Evolutionary conservation across 2,888 invertebrate genomes (phyloP), one percentile per base, ranked within the genome.

Genomic region (Endotricha flammealis): DNA sequence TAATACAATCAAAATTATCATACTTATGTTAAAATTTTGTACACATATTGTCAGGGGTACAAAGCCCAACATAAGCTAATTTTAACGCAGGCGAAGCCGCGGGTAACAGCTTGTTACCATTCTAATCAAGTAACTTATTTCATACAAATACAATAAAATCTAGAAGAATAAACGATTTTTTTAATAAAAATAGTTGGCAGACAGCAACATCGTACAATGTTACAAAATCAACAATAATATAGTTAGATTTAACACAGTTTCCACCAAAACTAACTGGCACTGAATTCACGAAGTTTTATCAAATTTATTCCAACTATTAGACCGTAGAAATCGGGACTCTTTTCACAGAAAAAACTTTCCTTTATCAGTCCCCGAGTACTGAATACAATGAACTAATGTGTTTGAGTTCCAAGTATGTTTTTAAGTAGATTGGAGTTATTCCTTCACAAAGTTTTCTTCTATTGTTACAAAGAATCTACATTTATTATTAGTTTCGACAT

Each of bases 221-320:
- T 22, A 31, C 31, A 20, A 12, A 31, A 22, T 20, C 20, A 11
- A 13, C 12, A 13, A 23, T n/a, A n/a, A n/a, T n/a, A n/a, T n/a
- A n/a, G n/a, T n/a, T n/a, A n/a, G n/a, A n/a, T n/a, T n/a, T n/a
- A 23, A 24, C 1, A 23, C 12, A 32, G 13, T 32, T 29, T 36
- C n/a, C 23, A 14, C 45, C 43, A 43, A 50, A 64, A 60, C 53
- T 57, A 53, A 48, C 57, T 54, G 39, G 39, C 35, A 11, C 35
- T 39, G 44, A 12, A 12, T 11, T 10, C 12, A 41, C 32, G 33
- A 44, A 56, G 53, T 66, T 64, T 61, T 54, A 61, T 69, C 62
- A 64, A 68, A 67, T 70, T 66, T 68, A 67, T 68, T 68, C 57
- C 45, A 42, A 54, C 56, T 63, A 62, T 60, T 63, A 62, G 55